These are phyloP conservation scores for Margarornis squamiger DNA, from an alignment of 2,797 vertebrate species.

Conservation along the genomic window DNA sequence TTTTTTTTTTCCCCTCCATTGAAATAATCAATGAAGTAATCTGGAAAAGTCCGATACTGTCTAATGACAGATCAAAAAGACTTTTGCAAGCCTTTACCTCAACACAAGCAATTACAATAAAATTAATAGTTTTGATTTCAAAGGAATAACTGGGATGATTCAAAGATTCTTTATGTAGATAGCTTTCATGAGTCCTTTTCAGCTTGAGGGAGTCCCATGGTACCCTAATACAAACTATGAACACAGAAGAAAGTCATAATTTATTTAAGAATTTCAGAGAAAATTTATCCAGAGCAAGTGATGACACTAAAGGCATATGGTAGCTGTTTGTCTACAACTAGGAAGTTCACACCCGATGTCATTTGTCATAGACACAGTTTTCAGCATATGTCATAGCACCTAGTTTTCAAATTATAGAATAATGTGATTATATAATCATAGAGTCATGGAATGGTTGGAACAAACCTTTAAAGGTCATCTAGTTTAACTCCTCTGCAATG, in stretches of 20 bases:
- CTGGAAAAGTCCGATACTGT: background rate
- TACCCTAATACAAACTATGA: background rate
- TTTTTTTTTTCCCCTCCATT: background rate
- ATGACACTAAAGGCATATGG: background rate
- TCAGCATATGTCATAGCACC: background rate
- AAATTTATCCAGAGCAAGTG: background rate
- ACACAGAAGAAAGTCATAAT: background rate
- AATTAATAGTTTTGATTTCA: background rate
- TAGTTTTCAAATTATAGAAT: background rate
- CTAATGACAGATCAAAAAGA: background rate
- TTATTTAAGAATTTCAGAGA: background rate
- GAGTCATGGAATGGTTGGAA: background rate
- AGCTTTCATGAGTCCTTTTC: background rate
- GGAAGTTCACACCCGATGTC: background rate
- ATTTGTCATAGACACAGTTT: background rate
- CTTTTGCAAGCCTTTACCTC: background rate
- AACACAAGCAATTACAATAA: background rate
- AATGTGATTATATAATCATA: background rate
- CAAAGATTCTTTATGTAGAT: background rate
- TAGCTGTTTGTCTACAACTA: background rate
- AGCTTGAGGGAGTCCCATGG: background rate
- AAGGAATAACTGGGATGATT: background rate
- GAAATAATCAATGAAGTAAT: background rate
- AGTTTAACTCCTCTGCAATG: background rate
- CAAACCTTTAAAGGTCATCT: background rate